Evolutionary conservation across 2,797 vertebrate species (phyloP).

Genomic region (Dallia pectoralis): DNA sequence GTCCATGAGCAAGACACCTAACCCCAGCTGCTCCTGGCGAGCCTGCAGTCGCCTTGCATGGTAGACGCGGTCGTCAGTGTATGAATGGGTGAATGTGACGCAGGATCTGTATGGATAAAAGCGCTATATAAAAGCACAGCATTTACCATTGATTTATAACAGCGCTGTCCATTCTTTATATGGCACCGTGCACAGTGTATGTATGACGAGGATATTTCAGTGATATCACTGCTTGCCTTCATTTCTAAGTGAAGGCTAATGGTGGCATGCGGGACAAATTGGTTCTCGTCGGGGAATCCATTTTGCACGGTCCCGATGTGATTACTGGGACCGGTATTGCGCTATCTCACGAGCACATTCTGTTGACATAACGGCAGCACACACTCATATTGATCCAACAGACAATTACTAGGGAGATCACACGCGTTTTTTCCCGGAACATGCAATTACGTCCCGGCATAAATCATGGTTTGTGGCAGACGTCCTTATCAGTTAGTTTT

Average conservation of each 20-base stretch:
- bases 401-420: neutral
- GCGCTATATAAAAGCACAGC: no score
- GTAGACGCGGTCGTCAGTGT: no score
- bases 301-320: neutral
- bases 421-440: neutral
- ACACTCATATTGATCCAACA: constrained; percentile 5
- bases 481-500: constrained; percentile 4
- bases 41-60: no score
- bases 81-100: no score
- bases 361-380: neutral
- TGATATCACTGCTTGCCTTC: neutral
- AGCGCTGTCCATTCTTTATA: neutral
- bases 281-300: neutral
- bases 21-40: no score
- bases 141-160: no score
- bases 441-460: neutral
- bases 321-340: neutral
- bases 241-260: neutral
- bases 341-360: neutral
- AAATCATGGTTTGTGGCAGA: constrained; percentile 1
- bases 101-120: no score
- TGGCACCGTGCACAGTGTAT: neutral
- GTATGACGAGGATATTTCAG: neutral
- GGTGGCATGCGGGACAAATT: neutral
- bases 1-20: no score